Evolutionary conservation across 2,888 invertebrate genomes (phyloP), one percentile per base, ranked within the genome.

Genomic region (Gymnocheta viridis): DNA sequence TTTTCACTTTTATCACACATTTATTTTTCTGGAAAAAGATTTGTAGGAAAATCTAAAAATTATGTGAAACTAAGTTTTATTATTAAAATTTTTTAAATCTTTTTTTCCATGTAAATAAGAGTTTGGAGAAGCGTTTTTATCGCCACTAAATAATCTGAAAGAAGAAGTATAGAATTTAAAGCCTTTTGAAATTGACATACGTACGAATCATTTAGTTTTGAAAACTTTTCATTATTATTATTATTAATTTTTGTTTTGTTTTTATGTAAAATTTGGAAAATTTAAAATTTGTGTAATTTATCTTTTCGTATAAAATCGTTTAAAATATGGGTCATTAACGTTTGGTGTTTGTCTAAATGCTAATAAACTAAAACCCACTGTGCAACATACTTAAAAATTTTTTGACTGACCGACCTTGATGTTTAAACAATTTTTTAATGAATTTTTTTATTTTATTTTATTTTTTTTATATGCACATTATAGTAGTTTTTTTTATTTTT

Each of bases 341-440:
- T 12, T 35, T 35, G 35, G 19, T 44, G 14, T 67, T 35, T 77
- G 14, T 66, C 3, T 44, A 44, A 64, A 76, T 56, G 24, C 17
- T n/a, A 35, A 58, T 60, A 58, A 38, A 14, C 12, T n/a, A 35
- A 78, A 70, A 41, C 51, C 78, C 81, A 81, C 67, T 62, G 81
- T 81, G 74, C 67, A 81, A 70, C 78, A 79, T 74, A 67, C 66
- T 49, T 49, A 44, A 49, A 32, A 41, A 77, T 19, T 60, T 81
- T 81, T 74, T 44, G 76, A 84, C 77, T 77, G 67, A 58, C 60
- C 84, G 81, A 84, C 84, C 84, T 84, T 84, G 84, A 81, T 51
- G 84, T 77, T 58, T 60, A 72, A 74, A 80, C 27, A 69, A 17
- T 70, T 51, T 64, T 62, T 78, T 35, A 24, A 7, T 49, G 12